phyloP scores from a whole-genome alignment of 1,140 invertebrate genomes.

The Eumeta japonica region DNA sequence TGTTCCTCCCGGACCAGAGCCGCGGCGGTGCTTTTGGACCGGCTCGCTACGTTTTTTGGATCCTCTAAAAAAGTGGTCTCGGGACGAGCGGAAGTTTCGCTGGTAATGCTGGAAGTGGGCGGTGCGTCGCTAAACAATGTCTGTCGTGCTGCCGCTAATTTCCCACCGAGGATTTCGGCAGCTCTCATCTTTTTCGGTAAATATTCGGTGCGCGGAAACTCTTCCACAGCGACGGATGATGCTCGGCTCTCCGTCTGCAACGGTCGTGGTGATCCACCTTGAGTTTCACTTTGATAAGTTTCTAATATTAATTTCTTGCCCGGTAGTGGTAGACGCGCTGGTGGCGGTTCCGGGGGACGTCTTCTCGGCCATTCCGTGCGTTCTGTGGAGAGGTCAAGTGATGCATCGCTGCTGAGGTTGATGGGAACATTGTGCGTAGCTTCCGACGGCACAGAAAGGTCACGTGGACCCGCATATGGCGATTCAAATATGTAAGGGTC shows the following conservation, averaged over 20 bases:
- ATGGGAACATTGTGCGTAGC: conserved; percentile 36
- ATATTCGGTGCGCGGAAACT: conserved; percentile 37
- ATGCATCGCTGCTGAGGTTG: conserved; percentile 45
- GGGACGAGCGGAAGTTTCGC: conserved; percentile 24
- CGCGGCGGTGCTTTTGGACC: conserved; percentile 52
- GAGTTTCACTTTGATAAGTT: conserved; percentile 49
- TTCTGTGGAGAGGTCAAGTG: conserved; percentile 39
- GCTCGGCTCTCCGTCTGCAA: conserved; percentile 14
- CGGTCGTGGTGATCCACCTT: conserved; percentile 24
- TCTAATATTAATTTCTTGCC: conserved; percentile 55
- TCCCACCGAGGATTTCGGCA: conserved; percentile 47
- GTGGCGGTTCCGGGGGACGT: conserved; percentile 34
- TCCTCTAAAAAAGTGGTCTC: conserved; percentile 53
- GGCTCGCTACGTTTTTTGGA: conserved; percentile 55
- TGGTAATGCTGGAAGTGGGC: conserved; percentile 14
- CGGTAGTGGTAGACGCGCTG: conserved; percentile 37
- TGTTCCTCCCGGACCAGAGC: conserved; percentile 52
- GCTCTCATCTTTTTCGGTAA: conserved; percentile 55
- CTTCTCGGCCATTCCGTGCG: conserved; percentile 35
- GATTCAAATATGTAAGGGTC: conserved; percentile 38
- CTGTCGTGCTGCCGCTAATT: conserved; percentile 30
- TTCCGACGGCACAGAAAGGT: conserved; percentile 28
- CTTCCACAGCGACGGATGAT: conserved; percentile 14
- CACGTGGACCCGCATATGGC: conserved; percentile 28
- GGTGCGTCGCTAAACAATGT: conserved; percentile 7